Percentiles rank a stretch among this genome's conserved stretches.
Evolutionary conservation across 1,140 invertebrate genomes (phyloP).

Genomic region (Aphelinus atriplicis): DNA sequence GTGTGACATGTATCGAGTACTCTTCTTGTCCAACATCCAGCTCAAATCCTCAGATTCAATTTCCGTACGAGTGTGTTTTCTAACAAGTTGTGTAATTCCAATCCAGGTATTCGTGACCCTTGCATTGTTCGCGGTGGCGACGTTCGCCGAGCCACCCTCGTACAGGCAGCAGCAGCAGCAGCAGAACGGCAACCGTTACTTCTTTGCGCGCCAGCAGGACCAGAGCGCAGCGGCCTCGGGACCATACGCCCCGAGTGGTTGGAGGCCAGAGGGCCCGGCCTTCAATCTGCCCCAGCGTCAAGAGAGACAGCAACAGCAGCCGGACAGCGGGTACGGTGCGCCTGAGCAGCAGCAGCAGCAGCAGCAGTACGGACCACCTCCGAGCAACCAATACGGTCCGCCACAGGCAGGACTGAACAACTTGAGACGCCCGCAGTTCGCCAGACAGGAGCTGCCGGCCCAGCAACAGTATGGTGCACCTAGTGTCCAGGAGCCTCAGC

Average conservation of each 20-base stretch:
- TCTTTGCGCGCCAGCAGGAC: conserved; percentile 54
- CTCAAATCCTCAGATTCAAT: too few relatives aligned
- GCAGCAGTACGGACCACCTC: conserved; percentile 44
- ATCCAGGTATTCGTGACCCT: conserved; percentile 52
- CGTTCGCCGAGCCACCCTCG: conserved; percentile 55
- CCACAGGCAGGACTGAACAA: conserved; percentile 19
- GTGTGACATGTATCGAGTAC: too few relatives aligned
- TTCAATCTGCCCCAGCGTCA: conserved; percentile 67
- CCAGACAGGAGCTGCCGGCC: background rate
- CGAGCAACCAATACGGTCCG: conserved; percentile 47
- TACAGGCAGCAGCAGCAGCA: conserved; percentile 49
- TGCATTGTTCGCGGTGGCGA: conserved; percentile 48
- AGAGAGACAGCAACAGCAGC: conserved; percentile 39
- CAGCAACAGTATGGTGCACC: conserved; percentile 15
- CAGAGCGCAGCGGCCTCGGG: conserved; percentile 39
- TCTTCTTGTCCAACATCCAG: too few relatives aligned
- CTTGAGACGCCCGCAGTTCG: background rate
- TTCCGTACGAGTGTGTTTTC: too few relatives aligned
- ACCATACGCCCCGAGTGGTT: conserved; percentile 67
- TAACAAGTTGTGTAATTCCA: too few relatives aligned
- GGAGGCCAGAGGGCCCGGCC: conserved; percentile 68
- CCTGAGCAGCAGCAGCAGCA: conserved; percentile 41
- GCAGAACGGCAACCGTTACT: conserved; percentile 54
- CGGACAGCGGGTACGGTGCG: conserved; percentile 42
- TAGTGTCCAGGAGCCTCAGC: conserved; percentile 19